Base-by-base conservation (phyloP, 2,797 vertebrate species). In the Mormyrops boulengeri region DNA sequence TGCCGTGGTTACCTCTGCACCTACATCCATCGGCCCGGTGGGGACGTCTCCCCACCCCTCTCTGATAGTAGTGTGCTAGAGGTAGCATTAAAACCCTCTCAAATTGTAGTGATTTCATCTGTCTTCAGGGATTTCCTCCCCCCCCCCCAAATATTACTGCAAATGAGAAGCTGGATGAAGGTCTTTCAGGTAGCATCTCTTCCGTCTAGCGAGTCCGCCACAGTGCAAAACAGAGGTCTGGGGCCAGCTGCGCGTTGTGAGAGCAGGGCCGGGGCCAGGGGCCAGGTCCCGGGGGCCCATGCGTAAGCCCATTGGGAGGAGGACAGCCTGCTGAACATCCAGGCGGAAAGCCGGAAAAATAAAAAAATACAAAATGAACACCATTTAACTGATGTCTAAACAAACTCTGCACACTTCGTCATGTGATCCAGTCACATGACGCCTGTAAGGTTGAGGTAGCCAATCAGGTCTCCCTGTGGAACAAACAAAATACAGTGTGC, bases 331-430 rank as follows among this genome's bases (percentile, higher is more conserved):
- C 95, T 94, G 91, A 88, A n/a, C 92, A 94, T 94, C 90, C 50
- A 0, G 92, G 94, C 93, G 19, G 88, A 93, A 93, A 90, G 89
- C 17, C 93, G 93, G 92, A 94, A 49, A 44, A 84, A 44, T 49
- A 50, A 85, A 85, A 50, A 85, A 95, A 93, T 91, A 93, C 95
- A 80, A 85, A 95, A 95, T 93, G 92, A 94, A 95, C 95, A 95
- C 95, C 95, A 96, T 96, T 95, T 93, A 96, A 95, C 95, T 96
- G 96, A 96, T 95, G 95, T 95, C 92, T 95, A 94, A 93, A 91
- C 92, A 94, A 95, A 94, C 92, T 94, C 94, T 94, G 93, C 92
- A 94, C 92, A 49, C 91, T 89, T 94, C 95, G 93, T 92, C 94
- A 94, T 93, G 94, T 95, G 95, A 96, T 95, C 96, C 95, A 93